These are phyloP conservation scores for Hofmannophila pseudospretella DNA, from an alignment of 2,888 invertebrate genomes.

Conservation along the genomic window DNA sequence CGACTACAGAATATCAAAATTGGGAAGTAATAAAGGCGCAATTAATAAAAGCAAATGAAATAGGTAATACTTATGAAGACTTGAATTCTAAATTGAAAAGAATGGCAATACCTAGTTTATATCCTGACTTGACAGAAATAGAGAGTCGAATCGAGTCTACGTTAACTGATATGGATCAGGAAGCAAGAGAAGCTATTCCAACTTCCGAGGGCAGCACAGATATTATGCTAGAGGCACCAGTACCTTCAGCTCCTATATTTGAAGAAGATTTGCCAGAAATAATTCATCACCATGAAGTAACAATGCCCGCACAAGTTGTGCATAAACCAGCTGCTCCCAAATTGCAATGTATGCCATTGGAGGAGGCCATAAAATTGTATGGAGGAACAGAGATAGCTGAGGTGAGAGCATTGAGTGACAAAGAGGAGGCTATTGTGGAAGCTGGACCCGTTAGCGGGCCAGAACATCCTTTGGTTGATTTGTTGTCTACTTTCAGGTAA, in stretches of 20 bases:
- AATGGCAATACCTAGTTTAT: conserved; percentile 21
- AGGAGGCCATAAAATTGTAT: conserved; percentile 50
- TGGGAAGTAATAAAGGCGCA: not conserved
- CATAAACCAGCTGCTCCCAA: too few species aligned
- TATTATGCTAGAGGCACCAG: not conserved
- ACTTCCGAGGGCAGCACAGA: not conserved
- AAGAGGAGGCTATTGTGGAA: conserved; percentile 55
- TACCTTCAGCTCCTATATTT: conserved; percentile 57
- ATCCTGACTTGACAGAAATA: conserved; percentile 16
- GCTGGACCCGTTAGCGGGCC: conserved; percentile 48
- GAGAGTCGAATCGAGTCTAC: conserved; percentile 12
- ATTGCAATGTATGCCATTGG: conserved; percentile 46
- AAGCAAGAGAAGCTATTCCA: not conserved
- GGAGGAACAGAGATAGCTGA: conserved; percentile 53
- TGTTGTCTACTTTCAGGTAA: conserved; percentile 64
- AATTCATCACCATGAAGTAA: conserved; percentile 11
- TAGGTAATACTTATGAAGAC: conserved; percentile 21
- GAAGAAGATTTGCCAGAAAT: conserved; percentile 24
- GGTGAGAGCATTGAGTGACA: conserved; percentile 52
- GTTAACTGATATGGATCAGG: conserved; percentile 7
- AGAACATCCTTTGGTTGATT: conserved; percentile 63
- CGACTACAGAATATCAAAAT: not conserved
- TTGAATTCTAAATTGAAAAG: conserved; percentile 30
- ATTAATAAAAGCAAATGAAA: conserved; percentile 3
- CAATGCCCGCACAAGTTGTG: conserved; percentile 15